Evolutionary conservation across 2,888 invertebrate genomes (phyloP).

Genomic region (Chaetoderma sp.): DNA sequence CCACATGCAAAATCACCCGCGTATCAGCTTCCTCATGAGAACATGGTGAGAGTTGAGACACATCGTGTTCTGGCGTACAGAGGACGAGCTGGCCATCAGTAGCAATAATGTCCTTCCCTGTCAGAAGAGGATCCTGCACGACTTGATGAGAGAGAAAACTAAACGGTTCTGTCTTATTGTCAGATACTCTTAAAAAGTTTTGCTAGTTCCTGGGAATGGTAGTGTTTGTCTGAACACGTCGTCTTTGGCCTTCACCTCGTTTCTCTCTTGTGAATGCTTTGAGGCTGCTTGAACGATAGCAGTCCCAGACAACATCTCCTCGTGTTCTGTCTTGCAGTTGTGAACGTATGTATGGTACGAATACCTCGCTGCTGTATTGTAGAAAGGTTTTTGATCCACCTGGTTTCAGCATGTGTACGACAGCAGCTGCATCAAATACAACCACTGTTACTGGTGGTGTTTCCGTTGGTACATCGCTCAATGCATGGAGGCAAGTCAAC

Average conservation of each 20-base stretch:
- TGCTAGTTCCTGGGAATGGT: slow-evolving; percentile 28
- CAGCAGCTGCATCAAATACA: too few relatives aligned
- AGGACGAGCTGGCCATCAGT: slow-evolving; percentile 5
- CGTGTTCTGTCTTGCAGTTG: too few relatives aligned
- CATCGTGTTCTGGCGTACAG: slow-evolving; percentile 2
- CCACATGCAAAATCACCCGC: slow-evolving; percentile 24
- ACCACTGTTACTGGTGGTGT: too few relatives aligned
- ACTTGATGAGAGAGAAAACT: too few relatives aligned
- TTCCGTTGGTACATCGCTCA: too few relatives aligned
- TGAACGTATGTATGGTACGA: too few relatives aligned
- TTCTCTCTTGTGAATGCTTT: slow-evolving; percentile 9
- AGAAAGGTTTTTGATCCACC: too few relatives aligned
- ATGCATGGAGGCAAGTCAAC: too few relatives aligned
- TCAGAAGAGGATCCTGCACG: neutral
- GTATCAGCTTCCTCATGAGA: slow-evolving; percentile 37
- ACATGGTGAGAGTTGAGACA: slow-evolving; percentile 21
- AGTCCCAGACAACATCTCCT: slow-evolving; percentile 31
- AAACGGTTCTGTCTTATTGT: slow-evolving; percentile 30
- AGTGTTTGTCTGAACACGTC: slow-evolving; percentile 6
- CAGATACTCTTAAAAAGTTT: slow-evolving; percentile 23
- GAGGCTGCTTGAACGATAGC: slow-evolving; percentile 17
- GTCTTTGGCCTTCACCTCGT: slow-evolving; percentile 9
- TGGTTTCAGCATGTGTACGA: too few relatives aligned
- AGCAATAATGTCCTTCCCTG: neutral
- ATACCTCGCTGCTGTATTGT: too few relatives aligned